A percentile compares a stretch with the other conserved stretches of the same genome.
phyloP scores from a whole-genome alignment of 2,797 vertebrate genomes.

The Eulemur rubriventer region DNA sequence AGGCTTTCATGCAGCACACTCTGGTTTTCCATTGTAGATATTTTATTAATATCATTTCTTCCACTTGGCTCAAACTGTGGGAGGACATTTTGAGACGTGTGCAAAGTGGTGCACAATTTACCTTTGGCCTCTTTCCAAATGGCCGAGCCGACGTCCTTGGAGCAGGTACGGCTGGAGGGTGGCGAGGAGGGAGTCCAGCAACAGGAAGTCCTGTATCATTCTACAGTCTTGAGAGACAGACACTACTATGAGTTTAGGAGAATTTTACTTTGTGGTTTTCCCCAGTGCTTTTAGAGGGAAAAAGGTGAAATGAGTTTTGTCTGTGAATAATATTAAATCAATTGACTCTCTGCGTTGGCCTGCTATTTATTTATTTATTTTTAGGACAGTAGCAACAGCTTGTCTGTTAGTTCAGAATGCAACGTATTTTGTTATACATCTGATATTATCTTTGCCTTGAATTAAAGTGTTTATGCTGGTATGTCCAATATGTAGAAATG shows the following conservation, averaged over 20 bases:
- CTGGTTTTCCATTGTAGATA: neutral
- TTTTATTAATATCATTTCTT: neutral
- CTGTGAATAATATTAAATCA: conserved; percentile 31
- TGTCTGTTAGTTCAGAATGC: neutral
- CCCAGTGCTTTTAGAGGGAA: neutral
- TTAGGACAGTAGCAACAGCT: conserved; percentile 8
- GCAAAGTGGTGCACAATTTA: accelerated
- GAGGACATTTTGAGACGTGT: neutral
- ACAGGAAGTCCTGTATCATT: accelerated
- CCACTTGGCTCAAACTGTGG: neutral
- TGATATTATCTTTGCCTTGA: conserved; percentile 20
- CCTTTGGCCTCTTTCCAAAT: neutral
- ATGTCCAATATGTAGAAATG: neutral
- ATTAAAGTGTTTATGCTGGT: neutral
- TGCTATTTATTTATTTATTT: neutral
- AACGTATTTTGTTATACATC: neutral
- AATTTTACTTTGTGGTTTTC: neutral
- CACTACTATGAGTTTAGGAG: accelerated
- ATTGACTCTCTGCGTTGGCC: neutral
- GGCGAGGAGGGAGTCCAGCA: accelerated
- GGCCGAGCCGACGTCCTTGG: accelerated
- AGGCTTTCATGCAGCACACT: accelerated
- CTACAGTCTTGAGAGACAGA: accelerated
- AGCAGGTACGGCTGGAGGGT: accelerated
- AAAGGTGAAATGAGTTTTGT: neutral